Percentiles rank a stretch among this genome's conserved stretches.
Conservation (phyloP, 2,797 vertebrate species). For the Falco rusticolus region DNA sequence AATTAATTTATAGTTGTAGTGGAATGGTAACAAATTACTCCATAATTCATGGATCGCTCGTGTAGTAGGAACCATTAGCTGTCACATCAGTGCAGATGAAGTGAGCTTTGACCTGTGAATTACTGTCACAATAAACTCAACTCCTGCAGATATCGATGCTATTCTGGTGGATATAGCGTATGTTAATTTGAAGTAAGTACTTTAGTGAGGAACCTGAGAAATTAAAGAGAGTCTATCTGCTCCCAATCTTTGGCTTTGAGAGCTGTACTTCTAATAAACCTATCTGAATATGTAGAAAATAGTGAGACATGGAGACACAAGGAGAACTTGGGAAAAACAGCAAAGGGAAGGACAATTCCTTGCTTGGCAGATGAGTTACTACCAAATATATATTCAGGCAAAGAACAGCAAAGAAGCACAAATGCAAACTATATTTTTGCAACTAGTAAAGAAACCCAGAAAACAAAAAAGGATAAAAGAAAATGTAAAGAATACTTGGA, state of each 20-base stretch:
- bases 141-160: slow-evolving; percentile 34
- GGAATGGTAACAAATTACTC: slow-evolving; percentile 12
- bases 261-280: slow-evolving; percentile 30
- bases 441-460: neutral
- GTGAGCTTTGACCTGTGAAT: slow-evolving; percentile 58
- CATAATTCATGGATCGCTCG: slow-evolving; percentile 23
- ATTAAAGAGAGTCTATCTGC: slow-evolving; percentile 19
- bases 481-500: slow-evolving; percentile 72
- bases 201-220: slow-evolving; percentile 31
- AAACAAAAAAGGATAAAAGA: slow-evolving; percentile 64
- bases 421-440: slow-evolving; percentile 48
- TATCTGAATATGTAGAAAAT: slow-evolving; percentile 36
- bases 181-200: slow-evolving; percentile 58
- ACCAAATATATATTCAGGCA: slow-evolving; percentile 16
- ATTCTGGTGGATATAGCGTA: neutral
- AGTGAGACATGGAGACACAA: neutral
- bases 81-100: slow-evolving; percentile 49
- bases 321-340: neutral
- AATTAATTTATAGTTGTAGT: slow-evolving; percentile 11
- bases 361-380: slow-evolving; percentile 49
- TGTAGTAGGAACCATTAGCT: slow-evolving; percentile 53
- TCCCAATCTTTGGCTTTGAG: slow-evolving; percentile 7
- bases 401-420: neutral
- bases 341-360: slow-evolving; percentile 19
- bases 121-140: slow-evolving; percentile 51